These are phyloP conservation scores for Drosophila pullipes DNA, from an alignment of 2,888 invertebrate genomes.

Conservation along the genomic window DNA sequence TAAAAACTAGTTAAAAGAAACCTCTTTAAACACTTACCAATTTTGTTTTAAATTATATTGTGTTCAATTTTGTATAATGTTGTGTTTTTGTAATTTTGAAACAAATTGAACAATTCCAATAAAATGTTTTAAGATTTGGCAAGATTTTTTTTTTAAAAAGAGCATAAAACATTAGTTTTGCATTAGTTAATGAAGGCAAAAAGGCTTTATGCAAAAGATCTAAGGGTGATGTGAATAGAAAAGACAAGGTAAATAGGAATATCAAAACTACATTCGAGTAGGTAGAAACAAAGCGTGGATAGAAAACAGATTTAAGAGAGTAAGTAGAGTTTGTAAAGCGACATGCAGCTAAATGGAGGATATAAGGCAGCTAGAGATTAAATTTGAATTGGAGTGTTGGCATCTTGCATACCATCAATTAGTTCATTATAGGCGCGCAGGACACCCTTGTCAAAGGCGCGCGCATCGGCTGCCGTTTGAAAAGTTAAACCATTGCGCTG, in stretches of 20 bases:
- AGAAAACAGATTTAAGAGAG: constrained; percentile 14
- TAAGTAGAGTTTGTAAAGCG: constrained; percentile 26
- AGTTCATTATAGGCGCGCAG: constrained; percentile 95
- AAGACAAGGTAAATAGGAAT: constrained; percentile 8
- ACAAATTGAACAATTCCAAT: constrained; percentile 74
- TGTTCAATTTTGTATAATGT: constrained; percentile 50
- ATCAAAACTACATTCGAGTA: constrained; percentile 9
- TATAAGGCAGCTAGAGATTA: neutral
- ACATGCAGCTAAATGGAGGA: constrained; percentile 51
- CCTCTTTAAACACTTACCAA: constrained; percentile 72
- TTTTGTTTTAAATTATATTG: constrained; percentile 56
- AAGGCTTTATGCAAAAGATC: constrained; percentile 47
- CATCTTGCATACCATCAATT: constrained; percentile 91
- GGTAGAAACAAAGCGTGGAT: constrained; percentile 30
- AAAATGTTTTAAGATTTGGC: constrained; percentile 52
- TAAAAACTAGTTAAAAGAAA: constrained; percentile 35
- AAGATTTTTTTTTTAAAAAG: constrained; percentile 50
- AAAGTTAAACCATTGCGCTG: constrained; percentile 98
- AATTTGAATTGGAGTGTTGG: neutral
- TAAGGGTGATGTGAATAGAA: constrained; percentile 19
- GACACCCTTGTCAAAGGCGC: constrained; percentile 97
- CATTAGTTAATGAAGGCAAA: constrained; percentile 70
- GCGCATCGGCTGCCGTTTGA: constrained; percentile 97
- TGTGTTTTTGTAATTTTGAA: constrained; percentile 53
- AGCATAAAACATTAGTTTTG: constrained; percentile 68